Percentiles rank a stretch among this genome's conserved stretches.
phyloP scores from a whole-genome alignment of 2,113 vertebrate genomes.

The Dipodomys stephensi region DNA sequence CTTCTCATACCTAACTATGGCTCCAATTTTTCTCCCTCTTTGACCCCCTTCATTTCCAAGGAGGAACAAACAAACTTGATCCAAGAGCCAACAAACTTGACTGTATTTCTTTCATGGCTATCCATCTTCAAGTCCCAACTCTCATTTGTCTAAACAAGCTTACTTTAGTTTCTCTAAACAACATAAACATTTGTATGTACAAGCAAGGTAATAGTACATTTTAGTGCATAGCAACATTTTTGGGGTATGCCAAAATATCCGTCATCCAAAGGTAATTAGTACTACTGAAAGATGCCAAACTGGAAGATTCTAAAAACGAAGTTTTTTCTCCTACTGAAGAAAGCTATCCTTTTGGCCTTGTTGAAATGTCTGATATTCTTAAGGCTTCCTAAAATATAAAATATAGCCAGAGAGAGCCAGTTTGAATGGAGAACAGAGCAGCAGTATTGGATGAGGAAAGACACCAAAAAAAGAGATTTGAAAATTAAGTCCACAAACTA shows the following conservation, averaged over 20 bases:
- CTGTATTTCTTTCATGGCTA: not conserved
- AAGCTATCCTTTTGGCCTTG: not conserved
- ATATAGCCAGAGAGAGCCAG: slow-evolving; percentile 18
- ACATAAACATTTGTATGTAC: not conserved
- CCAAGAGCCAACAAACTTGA: not conserved
- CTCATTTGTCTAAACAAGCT: slow-evolving; percentile 1
- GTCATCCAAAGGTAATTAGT: slow-evolving; percentile 24
- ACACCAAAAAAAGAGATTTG: slow-evolving; percentile 56
- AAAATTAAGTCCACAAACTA: slow-evolving; percentile 73
- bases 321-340: slow-evolving; percentile 55
- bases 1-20: not conserved
- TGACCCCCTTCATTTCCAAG: not conserved
- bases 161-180: not conserved
- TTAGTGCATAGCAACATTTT: not conserved
- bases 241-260: not conserved
- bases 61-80: not conserved
- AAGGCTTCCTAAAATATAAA: slow-evolving; percentile 22
- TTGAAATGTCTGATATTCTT: slow-evolving; percentile 44
- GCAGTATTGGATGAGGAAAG: slow-evolving; percentile 41
- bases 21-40: not conserved
- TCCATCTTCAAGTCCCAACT: not conserved
- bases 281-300: not conserved
- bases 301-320: slow-evolving; percentile 52
- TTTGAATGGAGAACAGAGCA: slow-evolving; percentile 55
- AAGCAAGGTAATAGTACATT: slow-evolving; percentile 12